phyloP scores from a whole-genome alignment of 2,113 vertebrate genomes.

The Vidua macroura region DNA sequence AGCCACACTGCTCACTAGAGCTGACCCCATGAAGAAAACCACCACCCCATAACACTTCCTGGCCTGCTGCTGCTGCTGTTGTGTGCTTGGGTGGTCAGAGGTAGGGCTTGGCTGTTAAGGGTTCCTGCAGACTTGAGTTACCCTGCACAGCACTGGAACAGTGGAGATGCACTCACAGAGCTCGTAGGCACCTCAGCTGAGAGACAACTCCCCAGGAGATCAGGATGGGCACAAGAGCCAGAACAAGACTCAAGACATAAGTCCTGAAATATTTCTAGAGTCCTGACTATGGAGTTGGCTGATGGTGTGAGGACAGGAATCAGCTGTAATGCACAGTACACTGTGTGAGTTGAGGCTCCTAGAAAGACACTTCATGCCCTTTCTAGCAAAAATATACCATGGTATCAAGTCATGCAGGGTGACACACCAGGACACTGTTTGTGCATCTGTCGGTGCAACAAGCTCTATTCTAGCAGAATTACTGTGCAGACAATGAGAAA shows the following conservation, averaged over 20 bases:
- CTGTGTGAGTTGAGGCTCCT: background rate
- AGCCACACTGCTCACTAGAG: background rate
- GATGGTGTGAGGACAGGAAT: background rate
- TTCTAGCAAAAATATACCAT: background rate
- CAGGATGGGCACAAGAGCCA: background rate
- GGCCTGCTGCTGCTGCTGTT: background rate
- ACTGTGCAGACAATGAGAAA: background rate
- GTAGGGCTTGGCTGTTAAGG: background rate
- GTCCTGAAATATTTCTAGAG: background rate
- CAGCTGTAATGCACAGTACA: background rate
- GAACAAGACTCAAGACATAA: background rate
- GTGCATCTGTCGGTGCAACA: background rate
- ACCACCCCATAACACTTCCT: background rate
- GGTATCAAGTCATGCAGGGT: background rate
- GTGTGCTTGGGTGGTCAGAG: background rate
- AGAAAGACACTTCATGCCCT: background rate
- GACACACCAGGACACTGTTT: background rate
- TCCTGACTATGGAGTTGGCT: background rate
- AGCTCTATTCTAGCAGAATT: background rate
- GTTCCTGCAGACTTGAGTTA: background rate
- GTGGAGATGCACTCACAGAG: background rate
- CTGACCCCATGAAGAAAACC: background rate
- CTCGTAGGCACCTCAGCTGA: background rate
- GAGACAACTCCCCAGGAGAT: background rate
- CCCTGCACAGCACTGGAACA: background rate